Conservation (phyloP, 2,797 vertebrate genomes). For the Onychomys leucogaster region DNA sequence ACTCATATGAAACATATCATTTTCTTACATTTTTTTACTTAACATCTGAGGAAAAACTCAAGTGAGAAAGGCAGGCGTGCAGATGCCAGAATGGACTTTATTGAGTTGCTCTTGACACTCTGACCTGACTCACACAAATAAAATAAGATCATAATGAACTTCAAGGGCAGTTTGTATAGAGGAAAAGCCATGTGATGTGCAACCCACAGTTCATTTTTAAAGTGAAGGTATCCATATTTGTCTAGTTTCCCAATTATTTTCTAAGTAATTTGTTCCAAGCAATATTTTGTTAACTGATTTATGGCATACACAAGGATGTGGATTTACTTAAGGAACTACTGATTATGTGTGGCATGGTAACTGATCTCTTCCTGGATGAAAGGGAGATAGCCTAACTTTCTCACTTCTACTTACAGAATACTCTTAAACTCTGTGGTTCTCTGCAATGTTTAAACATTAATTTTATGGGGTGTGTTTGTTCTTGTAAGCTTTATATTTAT, state of each 20-base stretch:
- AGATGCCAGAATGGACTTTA: constrained; percentile 34
- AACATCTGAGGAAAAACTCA: constrained; percentile 31
- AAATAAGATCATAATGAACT: constrained; percentile 3
- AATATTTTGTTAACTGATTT: background rate
- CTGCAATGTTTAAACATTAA: background rate
- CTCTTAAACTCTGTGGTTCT: background rate
- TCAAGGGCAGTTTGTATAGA: background rate
- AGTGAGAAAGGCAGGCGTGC: constrained; percentile 45
- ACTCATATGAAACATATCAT: constrained; percentile 49
- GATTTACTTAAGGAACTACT: background rate
- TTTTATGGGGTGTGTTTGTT: background rate
- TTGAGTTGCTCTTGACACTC: background rate
- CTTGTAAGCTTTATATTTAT: background rate
- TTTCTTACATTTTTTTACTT: constrained; percentile 55
- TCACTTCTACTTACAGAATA: background rate
- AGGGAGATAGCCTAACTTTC: background rate
- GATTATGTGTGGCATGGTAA: background rate
- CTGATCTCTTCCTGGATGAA: background rate
- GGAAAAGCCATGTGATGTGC: background rate
- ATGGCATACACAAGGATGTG: background rate
- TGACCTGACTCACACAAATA: constrained; percentile 18
- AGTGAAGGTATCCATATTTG: background rate
- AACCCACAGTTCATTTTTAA: background rate
- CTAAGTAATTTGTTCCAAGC: background rate
- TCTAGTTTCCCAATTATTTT: background rate